Base-by-base conservation (phyloP, 2,888 invertebrate genomes). In the Halictus quadricinctus region DNA sequence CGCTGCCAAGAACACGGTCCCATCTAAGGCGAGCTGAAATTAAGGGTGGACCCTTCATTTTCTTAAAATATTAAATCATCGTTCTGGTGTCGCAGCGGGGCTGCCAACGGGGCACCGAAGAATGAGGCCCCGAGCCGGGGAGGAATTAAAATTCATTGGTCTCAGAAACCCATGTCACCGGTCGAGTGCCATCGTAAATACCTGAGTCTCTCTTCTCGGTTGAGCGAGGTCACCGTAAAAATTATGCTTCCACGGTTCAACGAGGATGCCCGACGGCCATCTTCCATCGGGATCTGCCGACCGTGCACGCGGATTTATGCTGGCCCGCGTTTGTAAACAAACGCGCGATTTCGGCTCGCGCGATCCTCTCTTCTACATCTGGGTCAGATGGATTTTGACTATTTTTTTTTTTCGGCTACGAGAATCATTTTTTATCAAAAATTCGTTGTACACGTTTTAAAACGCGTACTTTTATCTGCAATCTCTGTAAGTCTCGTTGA, bases 11-110 rank as follows among this genome's bases (percentile, higher is more conserved):
- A 91, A 93, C 92, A 92, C 87, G 91, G 88, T 87, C 89, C 89
- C 90, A 88, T 91, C 91, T 87, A 88, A 86, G 90, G 87, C 78
- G 91, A 89, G 91, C 92, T 91, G 92, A 92, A 93, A 93, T 93
- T 92, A 93, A 93, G 92, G 92, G 92, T 91, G 92, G 92, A 92
- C 91, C 92, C 91, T 92, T 93, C 92, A 92, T 94, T 94, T 94
- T 92, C 93, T 93, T 92, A 92, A 94, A 94, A 94, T 94, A 94
- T 94, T 94, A 94, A 94, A 94, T 94, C 94, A 94, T 94, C 94
- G 93, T 93, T 91, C 91, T 91, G 91, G 91, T 93, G 94, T 94
- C 94, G 92, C 94, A 94, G 94, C 94, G 92, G 94, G 91, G 92
- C 92, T 92, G 91, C 91, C 90, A 86, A 86, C 81, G 80, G 88